Base-by-base conservation (phyloP, 2,797 vertebrate species). In the Schizopygopsis pylzovi region DNA sequence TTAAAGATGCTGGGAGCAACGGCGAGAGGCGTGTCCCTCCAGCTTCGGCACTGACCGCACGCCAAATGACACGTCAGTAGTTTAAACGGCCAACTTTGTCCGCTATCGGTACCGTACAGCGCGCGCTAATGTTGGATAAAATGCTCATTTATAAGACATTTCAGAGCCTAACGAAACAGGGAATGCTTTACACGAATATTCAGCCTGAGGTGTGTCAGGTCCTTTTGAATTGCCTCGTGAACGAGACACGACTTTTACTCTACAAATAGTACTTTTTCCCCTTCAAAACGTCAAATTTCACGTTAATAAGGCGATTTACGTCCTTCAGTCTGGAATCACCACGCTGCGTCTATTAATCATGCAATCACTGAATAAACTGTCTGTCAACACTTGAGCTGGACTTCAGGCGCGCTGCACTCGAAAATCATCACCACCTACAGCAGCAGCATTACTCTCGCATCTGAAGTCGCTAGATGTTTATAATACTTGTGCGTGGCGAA, bases 1-100 rank as follows among this genome's bases (percentile, higher is more conserved):
- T 56, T 56, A 56, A 56, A 56, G 18, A 70, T 25, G 12, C 28
- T 5, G 37, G 81, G 49, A 49, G 61, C 11, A 6, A 59, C 49
- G 3, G 52, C 9, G 68, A 61, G 10, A 67, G 76, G 13, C n/a
- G 65, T 59, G 83, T 56, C 47, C 22, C 59, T 43, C n/a, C 61
- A 20, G 73, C 39, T 4, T 16, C 73, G 61, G 15, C 33, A 20
- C 59, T 65, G 52, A 15, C 54, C 68, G 52, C 81, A 8, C 33
- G 72, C 72, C 61, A 41, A 59, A 28, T 20, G 68, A 85, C 84
- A 85, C 84, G 84, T 85, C 84, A 85, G 84, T 61, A 39, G 28
- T 73, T 67, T 25, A 15, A 72, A 25, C 76, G 1, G 20, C 54
- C 83, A 73, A 45, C 49, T 84, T 45, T 11, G 49, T 16, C 16